Evolutionary conservation across 2,888 invertebrate species (phyloP).

Genomic region (Salpingus planirostris): DNA sequence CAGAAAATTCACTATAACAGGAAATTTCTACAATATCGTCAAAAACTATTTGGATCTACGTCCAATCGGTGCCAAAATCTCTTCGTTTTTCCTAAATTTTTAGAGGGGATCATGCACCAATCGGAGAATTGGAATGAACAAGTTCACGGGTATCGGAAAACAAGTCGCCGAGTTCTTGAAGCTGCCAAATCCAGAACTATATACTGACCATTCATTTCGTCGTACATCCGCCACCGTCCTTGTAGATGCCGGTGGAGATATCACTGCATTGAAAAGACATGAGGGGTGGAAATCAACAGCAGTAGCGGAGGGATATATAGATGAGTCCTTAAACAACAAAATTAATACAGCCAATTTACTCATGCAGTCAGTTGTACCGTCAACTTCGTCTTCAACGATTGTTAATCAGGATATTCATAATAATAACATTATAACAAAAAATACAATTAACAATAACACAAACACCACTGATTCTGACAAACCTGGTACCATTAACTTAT

Average conservation of each 20-base stretch:
- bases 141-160: neutral
- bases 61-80: neutral
- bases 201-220: neutral
- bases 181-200: neutral
- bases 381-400: too few species aligned
- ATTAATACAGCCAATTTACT: too few species aligned
- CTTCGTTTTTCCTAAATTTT: neutral
- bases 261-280: neutral
- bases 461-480: too few species aligned
- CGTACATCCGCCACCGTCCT: neutral
- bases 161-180: neutral
- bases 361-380: too few species aligned
- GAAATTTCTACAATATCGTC: neutral
- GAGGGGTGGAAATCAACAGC: neutral
- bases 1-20: slow-evolving; percentile 1
- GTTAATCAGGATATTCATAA: too few species aligned
- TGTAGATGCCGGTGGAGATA: neutral
- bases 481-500: too few species aligned
- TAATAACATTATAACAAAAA: too few species aligned
- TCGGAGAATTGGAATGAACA: neutral
- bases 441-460: too few species aligned
- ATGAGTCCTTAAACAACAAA: too few species aligned
- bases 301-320: neutral
- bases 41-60: neutral
- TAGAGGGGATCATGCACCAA: neutral